Conservation (phyloP, 2,888 invertebrate genomes). For the Chymomyza caudatula region DNA sequence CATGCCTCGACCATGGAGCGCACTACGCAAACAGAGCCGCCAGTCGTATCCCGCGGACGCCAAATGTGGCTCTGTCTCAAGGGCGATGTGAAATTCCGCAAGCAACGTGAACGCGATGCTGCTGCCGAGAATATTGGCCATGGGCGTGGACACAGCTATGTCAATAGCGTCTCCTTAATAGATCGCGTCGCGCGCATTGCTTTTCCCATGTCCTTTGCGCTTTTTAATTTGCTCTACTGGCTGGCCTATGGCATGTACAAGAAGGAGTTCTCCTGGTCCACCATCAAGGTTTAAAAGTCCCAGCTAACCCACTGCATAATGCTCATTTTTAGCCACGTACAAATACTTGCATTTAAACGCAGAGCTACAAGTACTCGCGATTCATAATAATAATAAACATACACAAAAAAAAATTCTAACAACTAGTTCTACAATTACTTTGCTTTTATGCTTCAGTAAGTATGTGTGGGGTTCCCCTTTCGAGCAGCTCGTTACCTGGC, state of each 20-base stretch:
- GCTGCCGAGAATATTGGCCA: conserved; percentile 76
- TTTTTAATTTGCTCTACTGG: conserved; percentile 95
- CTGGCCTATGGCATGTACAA: conserved; percentile 88
- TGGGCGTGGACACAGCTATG: conserved; percentile 80
- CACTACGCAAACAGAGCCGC: conserved; percentile 89
- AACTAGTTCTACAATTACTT: not conserved
- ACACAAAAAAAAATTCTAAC: not conserved
- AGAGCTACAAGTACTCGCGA: not conserved
- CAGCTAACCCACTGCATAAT: not conserved
- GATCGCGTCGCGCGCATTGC: conserved; percentile 89
- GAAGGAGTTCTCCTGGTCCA: conserved; percentile 75
- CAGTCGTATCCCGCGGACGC: conserved; percentile 85
- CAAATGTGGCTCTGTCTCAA: conserved; percentile 89
- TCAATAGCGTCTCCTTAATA: conserved; percentile 92
- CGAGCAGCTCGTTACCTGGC: not conserved
- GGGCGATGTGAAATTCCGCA: conserved; percentile 87
- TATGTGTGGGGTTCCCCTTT: not conserved
- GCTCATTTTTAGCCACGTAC: not conserved
- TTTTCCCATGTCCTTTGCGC: conserved; percentile 91
- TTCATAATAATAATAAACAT: not conserved
- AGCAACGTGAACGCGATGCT: conserved; percentile 87
- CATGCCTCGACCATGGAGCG: conserved; percentile 86
- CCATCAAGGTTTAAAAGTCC: conserved; percentile 52
- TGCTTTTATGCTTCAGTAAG: no score
- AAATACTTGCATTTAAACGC: conserved; percentile 1